Percentiles rank a stretch among this genome's conserved stretches.
phyloP scores from a whole-genome alignment of 2,797 vertebrate genomes.

The Amphiprion clarkii region DNA sequence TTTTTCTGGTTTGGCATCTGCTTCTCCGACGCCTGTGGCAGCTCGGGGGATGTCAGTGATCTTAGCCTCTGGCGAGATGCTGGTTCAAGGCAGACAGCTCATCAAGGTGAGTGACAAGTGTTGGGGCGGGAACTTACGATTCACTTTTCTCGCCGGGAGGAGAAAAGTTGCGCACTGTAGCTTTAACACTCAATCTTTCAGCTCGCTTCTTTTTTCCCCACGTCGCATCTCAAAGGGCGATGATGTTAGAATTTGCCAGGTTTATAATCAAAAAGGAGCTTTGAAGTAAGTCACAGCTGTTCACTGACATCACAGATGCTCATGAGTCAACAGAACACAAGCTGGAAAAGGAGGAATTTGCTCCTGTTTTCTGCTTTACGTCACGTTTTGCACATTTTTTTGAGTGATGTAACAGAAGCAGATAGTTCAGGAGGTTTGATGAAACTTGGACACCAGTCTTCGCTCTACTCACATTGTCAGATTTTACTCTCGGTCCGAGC shows the following conservation, averaged over 20 bases:
- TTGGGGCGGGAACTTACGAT: slow-evolving; percentile 39
- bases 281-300: slow-evolving; percentile 44
- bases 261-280: slow-evolving; percentile 43
- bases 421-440: not conserved
- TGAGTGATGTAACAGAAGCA: not conserved
- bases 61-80: slow-evolving; percentile 53
- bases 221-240: slow-evolving; percentile 33
- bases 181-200: slow-evolving; percentile 30
- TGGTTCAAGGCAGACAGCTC: slow-evolving; percentile 58
- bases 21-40: slow-evolving; percentile 20
- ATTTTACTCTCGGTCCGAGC: slow-evolving; percentile 26
- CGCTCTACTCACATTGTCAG: slow-evolving; percentile 3
- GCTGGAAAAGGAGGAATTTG: not conserved
- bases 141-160: slow-evolving; percentile 44
- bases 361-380: not conserved
- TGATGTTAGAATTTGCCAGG: slow-evolving; percentile 34
- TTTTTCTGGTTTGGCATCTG: slow-evolving; percentile 28
- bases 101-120: slow-evolving; percentile 73
- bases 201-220: slow-evolving; percentile 9
- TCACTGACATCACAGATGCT: slow-evolving; percentile 16
- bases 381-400: not conserved
- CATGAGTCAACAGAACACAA: slow-evolving; percentile 16
- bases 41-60: slow-evolving; percentile 46
- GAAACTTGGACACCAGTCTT: not conserved
- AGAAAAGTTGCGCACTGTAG: slow-evolving; percentile 46